Evolutionary conservation across 2,888 invertebrate genomes (phyloP), one percentile per base, ranked within the genome.

Genomic region (Hirtodrosophila duncani): DNA sequence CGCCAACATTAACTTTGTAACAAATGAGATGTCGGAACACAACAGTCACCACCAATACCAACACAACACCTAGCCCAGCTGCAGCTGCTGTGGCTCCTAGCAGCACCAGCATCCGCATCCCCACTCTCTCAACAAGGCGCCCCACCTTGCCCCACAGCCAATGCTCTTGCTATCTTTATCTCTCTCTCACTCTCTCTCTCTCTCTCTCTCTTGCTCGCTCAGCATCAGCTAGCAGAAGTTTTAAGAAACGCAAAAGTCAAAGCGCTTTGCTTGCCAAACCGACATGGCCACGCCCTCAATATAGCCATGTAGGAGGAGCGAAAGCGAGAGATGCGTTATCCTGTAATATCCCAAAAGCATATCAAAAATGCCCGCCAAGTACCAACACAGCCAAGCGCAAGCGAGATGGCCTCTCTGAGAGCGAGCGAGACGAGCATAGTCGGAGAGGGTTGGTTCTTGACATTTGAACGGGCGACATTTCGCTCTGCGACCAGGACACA

Each of bases 391-490:
- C 3, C 10, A 21, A 33, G 51, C 38, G 43, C 45, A 30, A 67
- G 67, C 45, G 42, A 51, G 64, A 50, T 21, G 23, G 8, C 7
- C 1, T 18, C 11, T 7, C 1, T 3, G 6, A 13, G 58, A 44
- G 63, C 44, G 43, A 64, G 50, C 37, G 51, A 41, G 62, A 55
- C 60, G 33, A 72, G 41, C 46, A 57, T 59, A 44, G 67, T 50
- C 41, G 44, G n/a, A 59, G 63, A 62, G 68, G 70, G 81, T 82
- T 83, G 84, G 83, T 81, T 83, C 84, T 82, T 83, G 84, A 83
- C 81, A 66, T 83, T 83, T 83, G 83, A 84, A 83, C 82, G 84
- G 67, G 71, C 78, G 82, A 83, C 75, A 75, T 72, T 74, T 72
- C 79, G 53, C 53, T 37, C 78, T 46, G 58, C 67, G 58, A 61